These are phyloP conservation scores for Drosophila recens DNA, from an alignment of 2,888 invertebrate species.

Conservation along the genomic window DNA sequence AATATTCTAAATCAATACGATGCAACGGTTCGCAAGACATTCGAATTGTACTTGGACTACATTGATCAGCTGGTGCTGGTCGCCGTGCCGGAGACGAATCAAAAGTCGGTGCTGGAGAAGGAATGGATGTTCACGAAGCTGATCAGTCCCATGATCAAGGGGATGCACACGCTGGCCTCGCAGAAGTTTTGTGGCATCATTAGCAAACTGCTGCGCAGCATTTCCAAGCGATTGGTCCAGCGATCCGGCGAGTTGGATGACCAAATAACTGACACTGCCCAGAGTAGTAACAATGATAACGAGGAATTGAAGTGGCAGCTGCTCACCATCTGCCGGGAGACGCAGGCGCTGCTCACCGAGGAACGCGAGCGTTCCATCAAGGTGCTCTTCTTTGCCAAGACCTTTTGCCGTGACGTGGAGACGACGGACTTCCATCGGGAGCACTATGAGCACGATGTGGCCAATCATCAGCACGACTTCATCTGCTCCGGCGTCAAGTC, in stretches of 20 bases:
- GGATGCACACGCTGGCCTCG: conserved; percentile 91
- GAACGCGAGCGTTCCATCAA: conserved; percentile 92
- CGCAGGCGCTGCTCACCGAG: conserved; percentile 92
- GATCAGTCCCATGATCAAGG: conserved; percentile 91
- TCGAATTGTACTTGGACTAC: conserved; percentile 94
- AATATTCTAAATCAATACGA: conserved; percentile 91
- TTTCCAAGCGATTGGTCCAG: conserved; percentile 85
- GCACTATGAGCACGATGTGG: conserved; percentile 84
- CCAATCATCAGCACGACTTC: conserved; percentile 84
- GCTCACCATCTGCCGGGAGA: conserved; percentile 89
- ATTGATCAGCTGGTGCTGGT: conserved; percentile 92
- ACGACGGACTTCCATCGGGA: conserved; percentile 86
- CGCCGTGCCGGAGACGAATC: conserved; percentile 84
- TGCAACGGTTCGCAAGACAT: conserved; percentile 90
- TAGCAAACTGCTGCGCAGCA: conserved; percentile 85
- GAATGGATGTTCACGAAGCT: conserved; percentile 95
- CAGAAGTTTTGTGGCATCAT: conserved; percentile 90
- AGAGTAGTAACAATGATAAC: conserved; percentile 73
- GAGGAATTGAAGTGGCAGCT: conserved; percentile 84
- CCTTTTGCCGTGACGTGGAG: conserved; percentile 89
- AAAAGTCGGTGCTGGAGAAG: conserved; percentile 92
- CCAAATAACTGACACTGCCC: conserved; percentile 81
- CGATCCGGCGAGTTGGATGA: conserved; percentile 85
- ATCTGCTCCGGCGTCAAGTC: conserved; percentile 87
- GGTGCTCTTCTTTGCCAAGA: conserved; percentile 92